Percentiles rank a stretch among this genome's conserved stretches.
These are phyloP conservation scores for Caenorhabditis sulstoni DNA, from an alignment of 2,888 invertebrate genomes.

Conservation along the genomic window DNA sequence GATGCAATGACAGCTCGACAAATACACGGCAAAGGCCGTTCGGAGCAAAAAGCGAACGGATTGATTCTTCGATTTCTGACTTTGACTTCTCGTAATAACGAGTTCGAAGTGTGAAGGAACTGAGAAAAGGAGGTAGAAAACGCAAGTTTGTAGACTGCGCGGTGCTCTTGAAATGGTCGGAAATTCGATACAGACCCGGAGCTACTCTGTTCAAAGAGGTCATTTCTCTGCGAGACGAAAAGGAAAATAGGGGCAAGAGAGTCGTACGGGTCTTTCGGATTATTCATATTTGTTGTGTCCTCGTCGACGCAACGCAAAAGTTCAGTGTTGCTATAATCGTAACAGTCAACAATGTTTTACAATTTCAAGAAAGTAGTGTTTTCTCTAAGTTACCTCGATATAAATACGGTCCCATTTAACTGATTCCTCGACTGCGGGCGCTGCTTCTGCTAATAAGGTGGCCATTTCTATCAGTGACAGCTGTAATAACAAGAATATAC, in stretches of 20 bases:
- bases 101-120: not conserved
- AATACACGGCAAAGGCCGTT: slow-evolving; percentile 33
- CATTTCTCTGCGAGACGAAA: slow-evolving; percentile 32
- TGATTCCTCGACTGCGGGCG: slow-evolving; percentile 16
- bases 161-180: slow-evolving; percentile 40
- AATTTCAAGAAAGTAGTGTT: slow-evolving; percentile 25
- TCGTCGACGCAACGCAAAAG: slow-evolving; percentile 33
- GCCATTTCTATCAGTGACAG: too few species aligned
- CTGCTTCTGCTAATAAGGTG: not conserved
- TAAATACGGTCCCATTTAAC: slow-evolving; percentile 52
- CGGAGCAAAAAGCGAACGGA: slow-evolving; percentile 45
- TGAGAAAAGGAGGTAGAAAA: not conserved
- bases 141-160: not conserved
- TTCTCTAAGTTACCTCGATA: slow-evolving; percentile 30
- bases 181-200: slow-evolving; percentile 38
- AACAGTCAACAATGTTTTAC: slow-evolving; percentile 51
- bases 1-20: slow-evolving; percentile 48
- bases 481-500: too few species aligned
- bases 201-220: slow-evolving; percentile 45
- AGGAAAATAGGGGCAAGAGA: slow-evolving; percentile 22
- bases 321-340: slow-evolving; percentile 42
- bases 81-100: not conserved
- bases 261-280: slow-evolving; percentile 34
- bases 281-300: slow-evolving; percentile 56
- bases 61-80: slow-evolving; percentile 8